Percentiles rank a stretch among this genome's conserved stretches.
These are phyloP conservation scores for Dendropsophus ebraccatus DNA, from an alignment of 2,113 vertebrate species.

Conservation along the genomic window DNA sequence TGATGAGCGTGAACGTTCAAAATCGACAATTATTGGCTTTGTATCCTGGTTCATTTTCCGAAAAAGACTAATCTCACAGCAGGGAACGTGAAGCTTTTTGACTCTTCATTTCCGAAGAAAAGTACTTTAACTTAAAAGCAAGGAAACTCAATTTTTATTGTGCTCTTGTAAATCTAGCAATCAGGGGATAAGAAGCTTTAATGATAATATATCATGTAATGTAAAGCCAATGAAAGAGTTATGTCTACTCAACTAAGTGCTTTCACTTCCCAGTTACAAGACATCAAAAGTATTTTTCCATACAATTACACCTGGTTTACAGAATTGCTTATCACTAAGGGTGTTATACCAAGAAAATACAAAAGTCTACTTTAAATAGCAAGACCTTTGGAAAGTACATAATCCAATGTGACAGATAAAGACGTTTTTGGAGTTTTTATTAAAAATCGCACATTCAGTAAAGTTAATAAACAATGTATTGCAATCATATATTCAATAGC, in stretches of 20 bases:
- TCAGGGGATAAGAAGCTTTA: slow-evolving; percentile 49
- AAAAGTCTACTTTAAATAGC: background rate
- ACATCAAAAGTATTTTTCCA: slow-evolving; percentile 35
- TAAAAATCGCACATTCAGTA: too few relatives aligned
- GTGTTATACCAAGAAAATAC: background rate
- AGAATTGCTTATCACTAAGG: slow-evolving; percentile 8
- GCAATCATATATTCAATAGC: too few relatives aligned
- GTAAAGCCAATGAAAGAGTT: slow-evolving; percentile 35
- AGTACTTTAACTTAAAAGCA: slow-evolving; percentile 44
- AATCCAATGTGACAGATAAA: background rate
- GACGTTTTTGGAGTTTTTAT: background rate
- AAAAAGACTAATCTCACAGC: slow-evolving; percentile 16
- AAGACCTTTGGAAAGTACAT: background rate
- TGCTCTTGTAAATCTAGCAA: slow-evolving; percentile 46
- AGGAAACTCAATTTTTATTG: slow-evolving; percentile 41
- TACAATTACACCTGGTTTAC: slow-evolving; percentile 15
- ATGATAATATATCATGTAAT: slow-evolving; percentile 47
- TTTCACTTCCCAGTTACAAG: slow-evolving; percentile 36
- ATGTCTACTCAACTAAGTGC: slow-evolving; percentile 43
- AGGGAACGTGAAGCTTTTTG: background rate
- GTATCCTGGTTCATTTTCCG: slow-evolving; percentile 1
- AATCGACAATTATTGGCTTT: slow-evolving; percentile 33
- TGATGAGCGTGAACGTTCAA: background rate
- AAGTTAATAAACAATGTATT: too few relatives aligned
- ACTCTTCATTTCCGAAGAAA: slow-evolving; percentile 37